Conservation (phyloP, 2,888 invertebrate species). For the Diloba caeruleocephala region DNA sequence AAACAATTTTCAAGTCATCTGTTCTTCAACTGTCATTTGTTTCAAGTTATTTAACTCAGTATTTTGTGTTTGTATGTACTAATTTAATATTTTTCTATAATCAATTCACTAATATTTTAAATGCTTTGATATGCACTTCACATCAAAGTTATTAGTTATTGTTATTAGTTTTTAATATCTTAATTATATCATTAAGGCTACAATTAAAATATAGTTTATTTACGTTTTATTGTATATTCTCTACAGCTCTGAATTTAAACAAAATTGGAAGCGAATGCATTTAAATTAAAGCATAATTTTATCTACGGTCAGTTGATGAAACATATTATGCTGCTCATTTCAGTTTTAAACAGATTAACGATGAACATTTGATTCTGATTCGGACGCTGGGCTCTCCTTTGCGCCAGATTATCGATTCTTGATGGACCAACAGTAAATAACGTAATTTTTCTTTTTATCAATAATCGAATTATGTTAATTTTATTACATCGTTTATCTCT, state of each 20-base stretch:
- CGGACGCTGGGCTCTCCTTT: constrained; percentile 34
- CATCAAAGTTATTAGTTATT: constrained; percentile 5
- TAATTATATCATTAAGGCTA: constrained; percentile 22
- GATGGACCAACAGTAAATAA: constrained; percentile 36
- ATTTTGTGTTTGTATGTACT: background rate
- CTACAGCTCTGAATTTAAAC: constrained; percentile 46
- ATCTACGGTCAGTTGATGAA: constrained; percentile 38
- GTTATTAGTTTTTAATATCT: constrained; percentile 18
- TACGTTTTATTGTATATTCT: constrained; percentile 33
- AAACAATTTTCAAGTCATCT: too few relatives aligned
- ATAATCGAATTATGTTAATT: constrained; percentile 4
- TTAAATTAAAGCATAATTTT: constrained; percentile 58
- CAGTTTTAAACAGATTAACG: constrained; percentile 62
- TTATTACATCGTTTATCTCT: background rate
- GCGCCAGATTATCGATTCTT: constrained; percentile 42
- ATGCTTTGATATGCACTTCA: background rate
- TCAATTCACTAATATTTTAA: background rate
- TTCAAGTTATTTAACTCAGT: too few relatives aligned
- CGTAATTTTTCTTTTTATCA: constrained; percentile 45
- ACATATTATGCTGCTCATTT: constrained; percentile 59
- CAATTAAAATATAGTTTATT: constrained; percentile 41
- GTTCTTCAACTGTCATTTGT: too few relatives aligned
- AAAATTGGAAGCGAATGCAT: constrained; percentile 56
- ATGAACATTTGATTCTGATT: constrained; percentile 58
- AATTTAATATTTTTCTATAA: constrained; percentile 5